Evolutionary conservation across 2,888 invertebrate species (phyloP).

Genomic region (Aromia moschata): DNA sequence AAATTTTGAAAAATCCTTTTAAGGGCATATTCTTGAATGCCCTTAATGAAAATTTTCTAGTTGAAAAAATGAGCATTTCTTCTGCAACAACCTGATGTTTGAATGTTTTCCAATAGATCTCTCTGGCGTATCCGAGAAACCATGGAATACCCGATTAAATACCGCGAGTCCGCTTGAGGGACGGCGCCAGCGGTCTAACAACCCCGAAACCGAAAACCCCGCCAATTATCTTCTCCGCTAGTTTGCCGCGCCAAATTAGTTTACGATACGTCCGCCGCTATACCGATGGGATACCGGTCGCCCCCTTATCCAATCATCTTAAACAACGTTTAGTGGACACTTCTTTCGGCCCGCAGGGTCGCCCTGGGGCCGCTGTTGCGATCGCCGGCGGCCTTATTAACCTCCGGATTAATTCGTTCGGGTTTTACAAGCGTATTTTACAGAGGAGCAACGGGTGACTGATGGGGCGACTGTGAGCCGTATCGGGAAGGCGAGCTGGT

Average conservation of each 20-base stretch:
- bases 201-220: slow-evolving; percentile 9
- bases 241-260: slow-evolving; percentile 31
- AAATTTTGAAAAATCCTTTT: too few species aligned
- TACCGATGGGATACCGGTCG: slow-evolving; percentile 25
- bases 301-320: slow-evolving; percentile 50
- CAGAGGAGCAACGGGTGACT: background rate
- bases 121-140: too few species aligned
- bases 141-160: too few species aligned
- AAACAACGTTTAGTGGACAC: slow-evolving; percentile 52
- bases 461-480: too few species aligned
- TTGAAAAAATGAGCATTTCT: too few species aligned
- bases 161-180: too few species aligned
- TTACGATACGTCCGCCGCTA: slow-evolving; percentile 32
- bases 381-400: slow-evolving; percentile 13
- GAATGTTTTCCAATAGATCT: too few species aligned
- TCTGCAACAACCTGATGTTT: too few species aligned
- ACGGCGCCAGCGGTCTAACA: too few species aligned
- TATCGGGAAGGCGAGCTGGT: too few species aligned
- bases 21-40: too few species aligned
- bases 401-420: background rate
- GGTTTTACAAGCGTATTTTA: slow-evolving; percentile 21
- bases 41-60: too few species aligned
- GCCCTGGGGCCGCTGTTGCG: background rate
- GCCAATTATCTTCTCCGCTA: slow-evolving; percentile 24
- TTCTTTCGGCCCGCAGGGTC: slow-evolving; percentile 32